Percentiles rank a stretch among this genome's conserved stretches.
phyloP scores from a whole-genome alignment of 2,888 invertebrate genomes.

The Sphaerophoria taeniata region DNA sequence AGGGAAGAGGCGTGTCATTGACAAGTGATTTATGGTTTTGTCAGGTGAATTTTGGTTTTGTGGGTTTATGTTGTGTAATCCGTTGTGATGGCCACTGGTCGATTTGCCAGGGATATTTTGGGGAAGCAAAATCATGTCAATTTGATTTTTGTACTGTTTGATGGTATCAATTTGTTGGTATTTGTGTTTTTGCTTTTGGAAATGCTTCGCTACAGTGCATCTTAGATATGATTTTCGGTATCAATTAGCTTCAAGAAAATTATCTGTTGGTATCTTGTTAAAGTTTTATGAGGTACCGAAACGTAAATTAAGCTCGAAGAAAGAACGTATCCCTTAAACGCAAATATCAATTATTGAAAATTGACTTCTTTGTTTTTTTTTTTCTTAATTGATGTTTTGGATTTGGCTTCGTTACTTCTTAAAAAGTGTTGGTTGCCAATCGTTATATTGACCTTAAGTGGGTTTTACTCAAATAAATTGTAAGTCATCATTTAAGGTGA shows the following conservation, averaged over 20 bases:
- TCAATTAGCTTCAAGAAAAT: slow-evolving; percentile 35
- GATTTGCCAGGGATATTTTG: not conserved
- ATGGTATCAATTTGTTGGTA: not conserved
- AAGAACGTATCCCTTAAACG: too few relatives aligned
- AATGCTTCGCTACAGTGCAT: slow-evolving; percentile 36
- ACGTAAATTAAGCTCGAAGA: too few relatives aligned
- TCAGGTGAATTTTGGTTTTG: slow-evolving; percentile 67
- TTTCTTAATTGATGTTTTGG: too few relatives aligned
- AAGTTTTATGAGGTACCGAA: too few relatives aligned
- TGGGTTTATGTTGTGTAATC: slow-evolving; percentile 57
- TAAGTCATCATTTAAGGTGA: too few relatives aligned
- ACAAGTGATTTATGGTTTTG: slow-evolving; percentile 69
- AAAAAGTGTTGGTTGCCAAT: too few relatives aligned
- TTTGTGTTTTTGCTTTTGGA: not conserved
- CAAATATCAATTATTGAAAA: too few relatives aligned
- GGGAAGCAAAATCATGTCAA: slow-evolving; percentile 33
- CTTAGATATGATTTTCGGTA: slow-evolving; percentile 42
- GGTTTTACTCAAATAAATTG: too few relatives aligned
- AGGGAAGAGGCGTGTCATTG: slow-evolving; percentile 56
- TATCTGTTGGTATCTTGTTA: too few relatives aligned
- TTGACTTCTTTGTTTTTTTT: too few relatives aligned
- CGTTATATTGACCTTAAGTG: too few relatives aligned
- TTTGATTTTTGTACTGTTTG: slow-evolving; percentile 3
- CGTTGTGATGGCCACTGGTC: slow-evolving; percentile 4
- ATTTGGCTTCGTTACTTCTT: too few relatives aligned